Evolutionary conservation across 2,888 invertebrate species (phyloP), one percentile per base, ranked within the genome.

Genomic region (Pammene fasciana): DNA sequence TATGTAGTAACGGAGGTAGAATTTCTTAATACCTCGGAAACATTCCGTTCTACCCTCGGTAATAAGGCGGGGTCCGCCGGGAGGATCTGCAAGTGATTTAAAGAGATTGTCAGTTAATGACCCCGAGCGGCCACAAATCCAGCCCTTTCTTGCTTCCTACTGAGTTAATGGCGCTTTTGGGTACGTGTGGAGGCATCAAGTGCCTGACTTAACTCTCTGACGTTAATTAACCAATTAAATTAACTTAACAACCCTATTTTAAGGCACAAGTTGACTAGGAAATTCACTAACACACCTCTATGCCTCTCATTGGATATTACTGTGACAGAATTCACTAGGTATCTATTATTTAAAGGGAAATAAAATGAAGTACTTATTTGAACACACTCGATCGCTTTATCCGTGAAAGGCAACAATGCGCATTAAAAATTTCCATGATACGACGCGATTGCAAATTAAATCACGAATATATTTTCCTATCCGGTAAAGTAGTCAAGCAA

Each of bases 71-170:
- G 75, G 68, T 78, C 85, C 83, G 79, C 74, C 73, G 84, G 86
- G 86, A 83, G 84, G 86, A 85, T 87, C 86, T 78, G 85, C 88
- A 86, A 91, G 90, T 89, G 89, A 90, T 90, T 90, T 89, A 89
- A 87, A 87, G 87, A 88, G 88, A 89, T 89, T 88, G 86, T 87
- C 88, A 87, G 89, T 86, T 89, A 89, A 90, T 89, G 87, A 86
- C 85, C 77, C 82, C 76, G 77, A 79, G 86, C 82, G 82, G 81
- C 88, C 88, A 85, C 90, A 87, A 88, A 87, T 86, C 85, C 76
- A 88, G 86, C 87, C 87, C 87, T 86, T 87, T 84, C 79, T 78
- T 81, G 78, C 78, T 80, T 78, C 80, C 81, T 81, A 79, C 76
- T 71, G 75, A 81, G 75, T 81, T 84, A 84, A 86, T 82, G 79